These are phyloP conservation scores for Tryphoninae sp. DNA, from an alignment of 2,888 invertebrate species.

Conservation along the genomic window DNA sequence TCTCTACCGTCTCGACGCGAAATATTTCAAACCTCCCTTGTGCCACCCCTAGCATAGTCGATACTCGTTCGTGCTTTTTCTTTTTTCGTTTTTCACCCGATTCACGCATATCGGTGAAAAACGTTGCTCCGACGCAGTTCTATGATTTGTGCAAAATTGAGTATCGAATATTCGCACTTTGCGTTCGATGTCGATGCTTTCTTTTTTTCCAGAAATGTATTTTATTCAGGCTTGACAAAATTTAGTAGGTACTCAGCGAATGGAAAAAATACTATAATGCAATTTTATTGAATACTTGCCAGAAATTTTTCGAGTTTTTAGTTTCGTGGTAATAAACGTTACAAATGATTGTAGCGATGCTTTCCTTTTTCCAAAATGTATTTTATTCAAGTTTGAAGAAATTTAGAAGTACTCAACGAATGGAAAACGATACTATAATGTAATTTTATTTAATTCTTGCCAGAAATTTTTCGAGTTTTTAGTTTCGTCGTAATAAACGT, in stretches of 20 bases:
- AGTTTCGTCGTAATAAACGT: neutral
- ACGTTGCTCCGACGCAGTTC: neutral
- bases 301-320: neutral
- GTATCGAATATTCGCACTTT: constrained; percentile 23
- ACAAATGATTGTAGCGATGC: constrained; percentile 42
- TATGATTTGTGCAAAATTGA: constrained; percentile 17
- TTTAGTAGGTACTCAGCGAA: neutral
- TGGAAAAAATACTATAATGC: neutral
- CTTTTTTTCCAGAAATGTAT: neutral
- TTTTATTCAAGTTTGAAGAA: neutral
- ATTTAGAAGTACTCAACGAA: neutral
- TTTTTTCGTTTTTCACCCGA: constrained; percentile 2
- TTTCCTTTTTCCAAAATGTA: constrained; percentile 12
- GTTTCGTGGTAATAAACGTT: neutral
- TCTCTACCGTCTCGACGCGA: constrained; percentile 2
- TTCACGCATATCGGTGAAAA: neutral
- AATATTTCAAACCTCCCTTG: constrained; percentile 37
- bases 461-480: neutral
- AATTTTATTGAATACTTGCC: neutral
- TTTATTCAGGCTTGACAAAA: neutral
- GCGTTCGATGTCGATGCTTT: constrained; percentile 30
- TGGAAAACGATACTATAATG: neutral
- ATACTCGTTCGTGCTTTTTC: neutral
- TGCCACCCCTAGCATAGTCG: neutral
- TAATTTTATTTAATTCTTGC: neutral